These are phyloP conservation scores for Cinclus cinclus DNA, from an alignment of 2,113 vertebrate species.

Conservation along the genomic window DNA sequence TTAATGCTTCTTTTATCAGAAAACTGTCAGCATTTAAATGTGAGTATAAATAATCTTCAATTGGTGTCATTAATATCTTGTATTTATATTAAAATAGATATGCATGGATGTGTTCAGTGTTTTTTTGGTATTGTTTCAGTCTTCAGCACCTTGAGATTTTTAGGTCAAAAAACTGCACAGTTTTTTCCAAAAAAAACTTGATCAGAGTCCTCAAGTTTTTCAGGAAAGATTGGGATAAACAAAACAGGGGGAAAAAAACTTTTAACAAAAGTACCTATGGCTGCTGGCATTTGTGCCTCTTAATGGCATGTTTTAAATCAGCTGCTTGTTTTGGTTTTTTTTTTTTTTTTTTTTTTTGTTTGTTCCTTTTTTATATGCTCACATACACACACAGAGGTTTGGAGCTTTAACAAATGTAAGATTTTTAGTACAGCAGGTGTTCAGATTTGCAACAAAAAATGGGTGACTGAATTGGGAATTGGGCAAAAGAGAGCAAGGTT, in stretches of 20 bases:
- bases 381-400: not conserved
- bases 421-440: not conserved
- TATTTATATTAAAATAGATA: not conserved
- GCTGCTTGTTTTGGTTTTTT: not conserved
- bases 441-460: not conserved
- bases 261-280: not conserved
- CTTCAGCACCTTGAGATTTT: not conserved
- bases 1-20: not conserved
- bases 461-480: not conserved
- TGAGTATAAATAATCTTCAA: not conserved
- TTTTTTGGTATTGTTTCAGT: not conserved
- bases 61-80: not conserved
- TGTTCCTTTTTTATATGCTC: not conserved
- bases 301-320: not conserved
- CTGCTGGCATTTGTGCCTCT: not conserved
- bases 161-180: not conserved
- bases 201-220: not conserved
- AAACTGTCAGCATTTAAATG: not conserved
- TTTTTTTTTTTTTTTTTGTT: too few relatives aligned
- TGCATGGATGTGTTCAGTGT: not conserved
- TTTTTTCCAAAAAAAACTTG: not conserved
- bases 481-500: not conserved
- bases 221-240: not conserved
- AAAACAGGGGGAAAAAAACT: accelerated
- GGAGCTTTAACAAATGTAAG: not conserved